Percentiles rank a stretch among this genome's conserved stretches.
Evolutionary conservation across 2,797 vertebrate species (phyloP).

Genomic region (Masticophis lateralis): DNA sequence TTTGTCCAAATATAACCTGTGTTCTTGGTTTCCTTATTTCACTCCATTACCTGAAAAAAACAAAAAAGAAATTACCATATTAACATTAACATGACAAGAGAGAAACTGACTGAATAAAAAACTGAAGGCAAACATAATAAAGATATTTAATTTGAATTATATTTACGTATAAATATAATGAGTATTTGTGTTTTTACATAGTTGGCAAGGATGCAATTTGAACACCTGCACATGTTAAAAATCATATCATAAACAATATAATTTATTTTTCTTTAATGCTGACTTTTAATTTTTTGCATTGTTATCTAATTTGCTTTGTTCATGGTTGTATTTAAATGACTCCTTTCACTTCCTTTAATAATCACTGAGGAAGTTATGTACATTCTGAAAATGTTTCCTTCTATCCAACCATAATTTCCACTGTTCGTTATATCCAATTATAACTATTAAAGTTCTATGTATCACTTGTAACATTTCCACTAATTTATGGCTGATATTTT

Average conservation of each 20-base stretch:
- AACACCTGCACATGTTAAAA: not conserved
- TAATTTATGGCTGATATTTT: not conserved
- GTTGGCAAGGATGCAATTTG: not conserved
- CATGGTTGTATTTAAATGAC: not conserved
- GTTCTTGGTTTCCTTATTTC: constrained; percentile 14
- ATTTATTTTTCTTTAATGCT: not conserved
- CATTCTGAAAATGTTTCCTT: constrained; percentile 37
- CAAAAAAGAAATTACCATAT: not conserved
- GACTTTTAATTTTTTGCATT: not conserved
- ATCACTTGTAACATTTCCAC: not conserved
- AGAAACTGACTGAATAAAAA: not conserved
- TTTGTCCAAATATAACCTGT: not conserved
- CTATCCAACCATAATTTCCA: constrained; percentile 36
- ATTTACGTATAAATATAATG: not conserved
- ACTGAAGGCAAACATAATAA: not conserved
- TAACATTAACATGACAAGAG: not conserved
- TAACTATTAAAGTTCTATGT: constrained; percentile 20
- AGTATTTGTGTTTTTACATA: not conserved
- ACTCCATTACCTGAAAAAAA: not conserved
- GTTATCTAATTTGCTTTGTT: constrained; percentile 12
- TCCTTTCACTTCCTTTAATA: constrained; percentile 34
- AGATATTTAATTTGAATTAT: not conserved
- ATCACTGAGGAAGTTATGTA: not conserved
- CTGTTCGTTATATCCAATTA: constrained; percentile 30
- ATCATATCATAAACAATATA: not conserved